Evolutionary conservation across 2,888 invertebrate species (phyloP).

Genomic region (Tetropium fuscum): DNA sequence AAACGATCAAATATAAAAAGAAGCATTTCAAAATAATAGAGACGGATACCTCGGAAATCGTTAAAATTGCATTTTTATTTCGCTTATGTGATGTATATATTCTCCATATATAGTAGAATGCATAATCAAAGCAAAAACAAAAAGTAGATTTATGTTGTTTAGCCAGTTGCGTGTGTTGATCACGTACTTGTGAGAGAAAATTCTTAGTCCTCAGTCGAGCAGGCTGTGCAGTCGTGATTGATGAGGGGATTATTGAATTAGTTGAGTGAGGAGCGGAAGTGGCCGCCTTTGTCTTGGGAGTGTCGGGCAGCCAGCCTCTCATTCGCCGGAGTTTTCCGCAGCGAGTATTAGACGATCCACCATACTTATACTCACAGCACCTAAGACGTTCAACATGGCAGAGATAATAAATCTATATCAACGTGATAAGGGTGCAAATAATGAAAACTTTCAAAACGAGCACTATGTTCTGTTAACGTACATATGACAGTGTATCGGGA

Average conservation of each 20-base stretch:
- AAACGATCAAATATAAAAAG: no score
- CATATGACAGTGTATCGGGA: no score
- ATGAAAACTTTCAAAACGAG: slow-evolving; percentile 10
- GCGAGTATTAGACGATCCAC: slow-evolving; percentile 23
- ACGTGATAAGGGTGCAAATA: slow-evolving; percentile 11
- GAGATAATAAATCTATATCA: slow-evolving; percentile 26
- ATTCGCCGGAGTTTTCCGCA: slow-evolving; percentile 48
- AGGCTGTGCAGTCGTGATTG: slow-evolving; percentile 50
- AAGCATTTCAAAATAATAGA: no score
- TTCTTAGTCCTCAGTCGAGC: slow-evolving; percentile 23
- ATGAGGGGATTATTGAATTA: slow-evolving; percentile 58
- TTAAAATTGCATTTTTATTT: no score
- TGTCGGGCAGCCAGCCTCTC: slow-evolving; percentile 54
- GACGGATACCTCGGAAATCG: no score
- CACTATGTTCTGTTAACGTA: no score
- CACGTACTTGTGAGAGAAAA: slow-evolving; percentile 28
- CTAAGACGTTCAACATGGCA: slow-evolving; percentile 26
- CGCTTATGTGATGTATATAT: no score
- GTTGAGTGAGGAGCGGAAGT: slow-evolving; percentile 55
- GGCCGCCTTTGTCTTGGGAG: slow-evolving; percentile 61
- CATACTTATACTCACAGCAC: slow-evolving; percentile 21
- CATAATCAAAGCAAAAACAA: no score
- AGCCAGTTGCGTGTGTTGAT: slow-evolving; percentile 22
- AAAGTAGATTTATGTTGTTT: slow-evolving; percentile 5
- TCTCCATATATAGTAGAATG: no score